Evolutionary conservation across 2,113 vertebrate species (phyloP).

Genomic region (Nyctibius bracteatus): DNA sequence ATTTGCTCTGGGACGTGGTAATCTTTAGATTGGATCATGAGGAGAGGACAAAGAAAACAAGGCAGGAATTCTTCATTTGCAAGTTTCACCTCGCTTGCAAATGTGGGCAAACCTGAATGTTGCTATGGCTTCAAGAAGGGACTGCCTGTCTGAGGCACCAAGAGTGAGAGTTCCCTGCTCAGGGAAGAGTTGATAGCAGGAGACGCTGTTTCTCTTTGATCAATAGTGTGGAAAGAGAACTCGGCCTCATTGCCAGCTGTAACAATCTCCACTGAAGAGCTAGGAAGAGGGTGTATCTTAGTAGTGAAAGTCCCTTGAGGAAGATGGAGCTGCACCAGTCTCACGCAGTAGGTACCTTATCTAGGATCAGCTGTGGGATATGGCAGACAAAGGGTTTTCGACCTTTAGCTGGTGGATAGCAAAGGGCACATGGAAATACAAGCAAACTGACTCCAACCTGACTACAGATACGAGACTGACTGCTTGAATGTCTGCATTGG

Average conservation of each 20-base stretch:
- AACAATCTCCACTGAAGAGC: background rate
- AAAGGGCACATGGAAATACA: rapidly evolving
- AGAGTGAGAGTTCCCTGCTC: background rate
- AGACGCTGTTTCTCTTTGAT: background rate
- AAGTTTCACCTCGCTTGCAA: background rate
- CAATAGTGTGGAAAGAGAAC: background rate
- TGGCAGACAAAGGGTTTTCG: background rate
- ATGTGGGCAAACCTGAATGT: background rate
- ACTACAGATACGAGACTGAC: background rate
- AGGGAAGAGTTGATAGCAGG: background rate
- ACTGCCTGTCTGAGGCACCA: background rate
- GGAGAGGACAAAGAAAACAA: background rate
- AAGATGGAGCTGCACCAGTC: background rate
- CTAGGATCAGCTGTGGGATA: background rate
- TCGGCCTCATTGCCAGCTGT: background rate
- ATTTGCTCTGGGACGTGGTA: background rate
- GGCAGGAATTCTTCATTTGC: background rate
- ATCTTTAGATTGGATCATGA: background rate
- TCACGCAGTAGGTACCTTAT: background rate
- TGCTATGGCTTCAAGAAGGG: background rate
- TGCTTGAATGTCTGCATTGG: background rate
- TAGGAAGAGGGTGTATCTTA: background rate
- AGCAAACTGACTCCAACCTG: background rate
- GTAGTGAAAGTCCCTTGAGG: background rate
- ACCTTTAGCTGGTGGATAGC: background rate